These are phyloP conservation scores for Neuroterus valhalla DNA, from an alignment of 1,140 invertebrate species.

Conservation along the genomic window DNA sequence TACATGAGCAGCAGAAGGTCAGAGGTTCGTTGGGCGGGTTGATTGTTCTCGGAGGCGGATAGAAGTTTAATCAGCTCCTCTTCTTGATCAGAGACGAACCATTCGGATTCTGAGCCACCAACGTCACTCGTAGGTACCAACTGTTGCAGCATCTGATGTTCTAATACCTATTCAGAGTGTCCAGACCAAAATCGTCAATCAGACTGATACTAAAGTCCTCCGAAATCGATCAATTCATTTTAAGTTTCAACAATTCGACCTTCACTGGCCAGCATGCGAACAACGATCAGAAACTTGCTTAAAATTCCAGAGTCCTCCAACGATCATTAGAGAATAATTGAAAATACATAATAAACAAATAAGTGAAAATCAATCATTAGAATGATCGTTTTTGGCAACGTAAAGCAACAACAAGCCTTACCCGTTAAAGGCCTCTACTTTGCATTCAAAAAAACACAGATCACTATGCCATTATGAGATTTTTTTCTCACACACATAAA, in stretches of 20 bases:
- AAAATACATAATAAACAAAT: slow-evolving; percentile 48
- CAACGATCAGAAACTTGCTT: slow-evolving; percentile 5
- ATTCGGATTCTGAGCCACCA: slow-evolving; percentile 82
- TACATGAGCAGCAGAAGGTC: slow-evolving; percentile 72
- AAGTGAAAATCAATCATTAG: slow-evolving; percentile 44
- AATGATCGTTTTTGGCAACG: slow-evolving; percentile 52
- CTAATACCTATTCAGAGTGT: slow-evolving; percentile 68
- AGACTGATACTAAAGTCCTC: slow-evolving; percentile 68
- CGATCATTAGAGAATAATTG: background rate
- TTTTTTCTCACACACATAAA: slow-evolving; percentile 47
- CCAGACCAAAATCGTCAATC: slow-evolving; percentile 70
- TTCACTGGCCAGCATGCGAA: slow-evolving; percentile 45
- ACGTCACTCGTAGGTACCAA: slow-evolving; percentile 68
- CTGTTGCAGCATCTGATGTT: slow-evolving; percentile 70
- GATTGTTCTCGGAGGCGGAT: slow-evolving; percentile 68
- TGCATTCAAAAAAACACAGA: slow-evolving; percentile 48
- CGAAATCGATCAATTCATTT: slow-evolving; percentile 47
- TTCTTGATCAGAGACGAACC: slow-evolving; percentile 87
- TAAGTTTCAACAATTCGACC: slow-evolving; percentile 29
- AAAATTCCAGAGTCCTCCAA: slow-evolving; percentile 5
- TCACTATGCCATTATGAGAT: slow-evolving; percentile 30
- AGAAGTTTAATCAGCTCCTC: slow-evolving; percentile 85
- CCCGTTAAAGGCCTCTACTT: slow-evolving; percentile 52
- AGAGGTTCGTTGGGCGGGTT: slow-evolving; percentile 67
- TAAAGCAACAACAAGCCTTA: slow-evolving; percentile 51